Conservation (phyloP, 1,140 invertebrate species). For the Batillaria attramentaria region DNA sequence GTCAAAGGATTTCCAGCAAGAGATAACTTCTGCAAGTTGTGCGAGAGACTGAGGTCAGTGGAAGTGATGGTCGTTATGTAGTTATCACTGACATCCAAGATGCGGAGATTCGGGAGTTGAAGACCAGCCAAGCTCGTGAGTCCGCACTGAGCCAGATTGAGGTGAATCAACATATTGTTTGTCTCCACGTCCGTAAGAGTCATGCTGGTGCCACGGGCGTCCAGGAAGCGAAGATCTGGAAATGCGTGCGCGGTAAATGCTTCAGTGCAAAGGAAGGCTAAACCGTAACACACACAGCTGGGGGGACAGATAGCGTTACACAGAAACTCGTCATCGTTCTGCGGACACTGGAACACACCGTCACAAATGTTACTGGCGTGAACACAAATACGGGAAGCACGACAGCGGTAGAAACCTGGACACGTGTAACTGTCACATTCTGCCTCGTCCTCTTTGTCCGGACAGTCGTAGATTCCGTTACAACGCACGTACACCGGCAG, state of each 20-base stretch:
- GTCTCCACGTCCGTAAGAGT: neutral
- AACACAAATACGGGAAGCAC: conserved; percentile 18
- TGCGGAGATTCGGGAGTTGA: neutral
- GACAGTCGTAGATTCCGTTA: conserved; percentile 34
- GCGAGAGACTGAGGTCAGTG: neutral
- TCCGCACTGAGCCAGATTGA: neutral
- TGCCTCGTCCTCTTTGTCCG: conserved; percentile 27
- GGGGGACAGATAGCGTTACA: conserved; percentile 21
- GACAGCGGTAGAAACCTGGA: conserved; percentile 32
- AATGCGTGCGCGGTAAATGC: neutral
- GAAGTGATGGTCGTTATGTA: neutral
- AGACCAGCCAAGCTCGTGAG: neutral
- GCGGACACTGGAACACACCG: conserved; percentile 26
- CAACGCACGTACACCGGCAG: conserved; percentile 32
- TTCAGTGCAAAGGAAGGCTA: neutral
- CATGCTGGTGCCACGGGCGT: neutral
- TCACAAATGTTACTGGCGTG: conserved; percentile 29
- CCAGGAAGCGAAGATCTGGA: neutral
- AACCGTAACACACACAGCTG: conserved; percentile 14
- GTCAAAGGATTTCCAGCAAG: conserved; percentile 3
- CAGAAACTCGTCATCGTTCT: conserved; percentile 9
- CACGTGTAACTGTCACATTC: conserved; percentile 22
- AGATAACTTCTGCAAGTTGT: neutral
- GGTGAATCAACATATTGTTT: conserved; percentile 2
- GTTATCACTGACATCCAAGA: conserved; percentile 6